Evolutionary conservation across 2,888 invertebrate species (phyloP).

Genomic region (Rotaria macrura): DNA sequence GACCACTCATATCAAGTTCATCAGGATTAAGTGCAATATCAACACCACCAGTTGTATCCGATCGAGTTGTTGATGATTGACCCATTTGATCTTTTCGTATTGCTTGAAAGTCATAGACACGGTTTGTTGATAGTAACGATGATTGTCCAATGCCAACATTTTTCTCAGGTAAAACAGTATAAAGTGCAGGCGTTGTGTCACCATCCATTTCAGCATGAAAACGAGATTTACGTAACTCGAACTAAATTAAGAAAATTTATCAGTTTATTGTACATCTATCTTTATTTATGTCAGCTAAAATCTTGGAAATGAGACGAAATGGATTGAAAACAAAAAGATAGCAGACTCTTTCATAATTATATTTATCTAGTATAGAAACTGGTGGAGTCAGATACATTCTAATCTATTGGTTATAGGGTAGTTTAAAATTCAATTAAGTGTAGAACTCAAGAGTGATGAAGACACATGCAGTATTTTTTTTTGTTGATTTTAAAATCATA

Average conservation of each 20-base stretch:
- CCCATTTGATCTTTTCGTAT: neutral
- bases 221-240: constrained; percentile 89
- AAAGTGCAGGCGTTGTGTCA: constrained; percentile 72
- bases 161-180: constrained; percentile 87
- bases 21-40: constrained; percentile 83
- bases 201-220: constrained; percentile 84
- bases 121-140: constrained; percentile 82
- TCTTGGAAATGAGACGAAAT: too few relatives aligned
- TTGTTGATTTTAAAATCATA: too few relatives aligned
- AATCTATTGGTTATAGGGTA: too few relatives aligned
- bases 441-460: too few relatives aligned
- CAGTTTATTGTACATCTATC: too few relatives aligned
- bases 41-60: neutral
- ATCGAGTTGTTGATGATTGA: neutral
- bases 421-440: too few relatives aligned
- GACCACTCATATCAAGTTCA: constrained; percentile 85
- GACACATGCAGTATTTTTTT: too few relatives aligned
- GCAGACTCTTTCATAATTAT: too few relatives aligned
- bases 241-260: neutral
- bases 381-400: too few relatives aligned
- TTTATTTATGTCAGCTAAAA: too few relatives aligned
- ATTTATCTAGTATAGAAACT: too few relatives aligned
- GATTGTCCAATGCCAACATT: constrained; percentile 61
- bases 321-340: too few relatives aligned
- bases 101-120: constrained; percentile 70